phyloP scores from a whole-genome alignment of 2,888 invertebrate species.

The Apeira syringaria region DNA sequence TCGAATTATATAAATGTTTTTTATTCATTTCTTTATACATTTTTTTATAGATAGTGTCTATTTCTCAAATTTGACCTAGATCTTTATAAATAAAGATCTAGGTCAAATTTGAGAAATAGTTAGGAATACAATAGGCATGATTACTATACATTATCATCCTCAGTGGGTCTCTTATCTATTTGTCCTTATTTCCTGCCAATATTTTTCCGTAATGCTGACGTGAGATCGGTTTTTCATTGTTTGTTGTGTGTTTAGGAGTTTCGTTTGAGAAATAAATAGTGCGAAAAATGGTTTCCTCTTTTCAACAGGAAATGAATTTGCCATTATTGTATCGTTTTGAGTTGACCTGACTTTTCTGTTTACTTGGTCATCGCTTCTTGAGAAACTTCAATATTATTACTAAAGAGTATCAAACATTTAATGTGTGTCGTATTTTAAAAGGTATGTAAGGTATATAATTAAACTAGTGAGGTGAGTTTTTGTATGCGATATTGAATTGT shows the following conservation, averaged over 20 bases:
- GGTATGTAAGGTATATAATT: too few relatives aligned
- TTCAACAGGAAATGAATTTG: constrained; percentile 21
- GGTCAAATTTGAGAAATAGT: too few relatives aligned
- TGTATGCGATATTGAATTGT: too few relatives aligned
- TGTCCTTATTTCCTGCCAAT: constrained; percentile 13
- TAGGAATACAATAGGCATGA: too few relatives aligned
- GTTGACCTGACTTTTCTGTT: constrained; percentile 13
- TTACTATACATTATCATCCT: background rate
- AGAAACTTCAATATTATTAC: background rate
- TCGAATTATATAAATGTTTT: too few relatives aligned
- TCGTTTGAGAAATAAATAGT: constrained; percentile 16
- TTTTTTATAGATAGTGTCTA: too few relatives aligned
- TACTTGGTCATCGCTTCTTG: background rate
- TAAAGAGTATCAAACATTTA: too few relatives aligned
- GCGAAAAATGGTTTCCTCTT: constrained; percentile 22
- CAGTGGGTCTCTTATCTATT: constrained; percentile 3
- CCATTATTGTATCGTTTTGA: constrained; percentile 19
- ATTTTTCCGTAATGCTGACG: constrained; percentile 10
- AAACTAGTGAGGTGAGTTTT: too few relatives aligned
- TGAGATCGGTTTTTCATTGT: constrained; percentile 19
- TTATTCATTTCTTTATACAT: too few relatives aligned
- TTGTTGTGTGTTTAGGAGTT: constrained; percentile 18
- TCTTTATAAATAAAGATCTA: too few relatives aligned
- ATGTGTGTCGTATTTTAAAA: too few relatives aligned
- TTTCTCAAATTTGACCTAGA: too few relatives aligned